phyloP scores from a whole-genome alignment of 1,140 invertebrate genomes.

The Scaptomyza hsui region DNA sequence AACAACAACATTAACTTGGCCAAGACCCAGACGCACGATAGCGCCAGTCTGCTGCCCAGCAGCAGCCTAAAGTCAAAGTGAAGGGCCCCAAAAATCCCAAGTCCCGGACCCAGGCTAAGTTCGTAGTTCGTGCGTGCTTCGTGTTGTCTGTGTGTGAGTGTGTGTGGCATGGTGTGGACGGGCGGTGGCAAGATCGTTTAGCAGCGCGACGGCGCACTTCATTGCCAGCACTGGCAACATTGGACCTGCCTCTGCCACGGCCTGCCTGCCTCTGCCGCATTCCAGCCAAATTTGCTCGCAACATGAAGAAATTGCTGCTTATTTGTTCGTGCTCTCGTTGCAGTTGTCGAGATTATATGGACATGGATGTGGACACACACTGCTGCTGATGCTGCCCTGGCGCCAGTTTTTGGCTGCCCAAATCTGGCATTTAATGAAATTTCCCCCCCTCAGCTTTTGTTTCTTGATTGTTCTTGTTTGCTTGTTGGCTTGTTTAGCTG shows the following conservation, averaged over 20 bases:
- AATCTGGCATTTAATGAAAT: slow-evolving; percentile 79
- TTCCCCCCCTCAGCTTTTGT: slow-evolving; percentile 37
- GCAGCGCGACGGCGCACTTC: slow-evolving; percentile 77
- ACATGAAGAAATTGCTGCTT: slow-evolving; percentile 79
- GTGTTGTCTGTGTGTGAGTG: slow-evolving; percentile 31
- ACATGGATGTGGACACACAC: slow-evolving; percentile 34
- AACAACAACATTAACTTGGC: slow-evolving; percentile 27
- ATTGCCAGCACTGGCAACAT: slow-evolving; percentile 45
- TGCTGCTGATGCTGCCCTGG: slow-evolving; percentile 44
- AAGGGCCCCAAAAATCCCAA: slow-evolving; percentile 52
- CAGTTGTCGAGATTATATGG: slow-evolving; percentile 55
- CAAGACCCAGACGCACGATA: slow-evolving; percentile 44
- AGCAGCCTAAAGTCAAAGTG: slow-evolving; percentile 29
- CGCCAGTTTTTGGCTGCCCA: slow-evolving; percentile 76
- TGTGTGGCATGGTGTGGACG: slow-evolving; percentile 81
- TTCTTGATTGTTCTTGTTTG: slow-evolving; percentile 15
- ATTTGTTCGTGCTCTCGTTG: slow-evolving; percentile 70
- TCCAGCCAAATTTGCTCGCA: slow-evolving; percentile 79
- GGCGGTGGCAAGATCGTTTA: slow-evolving; percentile 82
- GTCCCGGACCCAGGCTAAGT: slow-evolving; percentile 44
- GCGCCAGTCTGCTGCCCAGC: slow-evolving; percentile 70
- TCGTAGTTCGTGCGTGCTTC: slow-evolving; percentile 71
- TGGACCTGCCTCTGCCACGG: not conserved
- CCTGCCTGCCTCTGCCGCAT: slow-evolving; percentile 31
- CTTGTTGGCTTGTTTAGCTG: slow-evolving; percentile 52